A percentile compares a stretch with the other conserved stretches of the same genome.
Evolutionary conservation across 2,113 vertebrate species (phyloP).

Genomic region (Notarius lentiginosus): DNA sequence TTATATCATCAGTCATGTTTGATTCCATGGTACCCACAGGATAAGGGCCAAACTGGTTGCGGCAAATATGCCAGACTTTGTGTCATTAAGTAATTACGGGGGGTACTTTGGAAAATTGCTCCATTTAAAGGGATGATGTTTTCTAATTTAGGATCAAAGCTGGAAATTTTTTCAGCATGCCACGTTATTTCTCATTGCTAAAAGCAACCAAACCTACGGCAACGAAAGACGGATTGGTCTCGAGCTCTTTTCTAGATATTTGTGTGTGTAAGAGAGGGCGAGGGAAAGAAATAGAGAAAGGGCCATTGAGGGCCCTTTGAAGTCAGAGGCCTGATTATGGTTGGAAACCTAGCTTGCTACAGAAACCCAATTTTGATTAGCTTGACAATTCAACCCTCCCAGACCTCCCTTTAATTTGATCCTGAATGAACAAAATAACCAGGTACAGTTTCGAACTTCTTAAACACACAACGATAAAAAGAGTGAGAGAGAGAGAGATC

Average conservation of each 20-base stretch:
- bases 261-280: constrained; percentile 4
- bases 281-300: background rate
- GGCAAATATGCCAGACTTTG: constrained; percentile 47
- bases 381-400: constrained; percentile 24
- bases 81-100: constrained; percentile 61
- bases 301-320: constrained; percentile 55
- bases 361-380: constrained; percentile 41
- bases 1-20: constrained; percentile 37
- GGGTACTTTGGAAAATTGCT: constrained; percentile 61
- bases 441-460: constrained; percentile 14
- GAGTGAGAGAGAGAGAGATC: background rate
- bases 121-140: constrained; percentile 63
- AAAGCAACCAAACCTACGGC: constrained; percentile 54
- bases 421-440: constrained; percentile 21
- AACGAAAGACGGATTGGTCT: constrained; percentile 63
- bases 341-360: constrained; percentile 58
- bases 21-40: constrained; percentile 20
- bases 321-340: constrained; percentile 67
- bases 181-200: constrained; percentile 57
- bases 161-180: constrained; percentile 39
- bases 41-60: constrained; percentile 13
- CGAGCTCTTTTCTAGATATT: constrained; percentile 41
- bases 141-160: constrained; percentile 62
- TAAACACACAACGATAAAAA: constrained; percentile 24
- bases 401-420: constrained; percentile 5